Base-by-base conservation (phyloP, 2,797 vertebrate species). In the Pangasius macronema region DNA sequence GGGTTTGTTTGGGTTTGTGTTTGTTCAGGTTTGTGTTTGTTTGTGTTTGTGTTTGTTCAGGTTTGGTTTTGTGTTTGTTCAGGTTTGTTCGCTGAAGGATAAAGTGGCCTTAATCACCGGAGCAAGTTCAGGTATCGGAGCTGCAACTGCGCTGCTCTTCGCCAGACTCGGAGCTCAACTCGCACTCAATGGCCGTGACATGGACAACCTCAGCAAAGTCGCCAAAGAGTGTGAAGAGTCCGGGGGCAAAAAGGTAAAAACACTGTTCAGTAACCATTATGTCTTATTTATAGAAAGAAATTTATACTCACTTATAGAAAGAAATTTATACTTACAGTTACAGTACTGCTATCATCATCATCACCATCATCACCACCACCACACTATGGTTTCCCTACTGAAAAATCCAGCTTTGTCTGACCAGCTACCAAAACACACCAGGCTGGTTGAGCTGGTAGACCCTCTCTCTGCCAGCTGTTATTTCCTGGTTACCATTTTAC, bases 51-150 rank as follows among this genome's bases (percentile, higher is more conserved):
- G 39, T 39, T 39, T 39, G 39, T 39, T 39, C 39, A 1, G 39
- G 39, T 36, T 36, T 36, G 36, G 36, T 2, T 42, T 46, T 46
- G 42, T 1, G 42, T 85, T 59, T 14, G 86, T 87, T 0, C 24
- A 97, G 96, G 93, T 96, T 18, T 90, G 89, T 0, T 96, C 95
- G 2, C 91, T 97, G 83, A 93, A 85, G 80, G 95, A 93, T 18
- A 97, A 96, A 86, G 96, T 97, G 59, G n/a, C 93, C 10, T 92
- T 97, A 63, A 93, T 97, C 84, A 97, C 96, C 0, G 96, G 96
- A 0, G 96, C 96, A 83, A 97, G 96, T 90, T 97, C 96, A 0
- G 96, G 96, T 0, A 97, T 97, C 9, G 96, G 96, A 0, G 96
- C 96, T 0, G 95, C 95, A 0, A 94, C 96, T 0, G 94, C 95